Evolutionary conservation across 2,113 vertebrate species (phyloP), one percentile per base, ranked within the genome.

Genomic region (Brevimyrus niger): DNA sequence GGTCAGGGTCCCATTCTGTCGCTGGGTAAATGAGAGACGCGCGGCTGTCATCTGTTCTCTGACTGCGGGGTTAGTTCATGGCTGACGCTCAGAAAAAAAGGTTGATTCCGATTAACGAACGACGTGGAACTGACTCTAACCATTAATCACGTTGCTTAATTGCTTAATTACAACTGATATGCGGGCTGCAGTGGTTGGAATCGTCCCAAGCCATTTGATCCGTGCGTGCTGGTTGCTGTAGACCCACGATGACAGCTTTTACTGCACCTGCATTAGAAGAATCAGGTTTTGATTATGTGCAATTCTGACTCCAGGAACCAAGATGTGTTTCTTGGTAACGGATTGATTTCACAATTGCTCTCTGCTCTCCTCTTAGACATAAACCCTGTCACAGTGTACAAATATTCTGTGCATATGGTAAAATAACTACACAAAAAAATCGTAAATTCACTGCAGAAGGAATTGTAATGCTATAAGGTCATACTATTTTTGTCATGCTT

Each of bases 371-470:
- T 85, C 44, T 85, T 9, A 38, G 82, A 44, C 73, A 42, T 42
- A 17, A 80, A 80, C 15, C 31, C 3, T 76, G 35, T n/a, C 3
- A 27, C 19, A 11, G 82, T 23, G 23, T 85, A 11, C 82, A 48
- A 27, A 47, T 85, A 85, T 85, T 85, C 82, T 85, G 82, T n/a
- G 42, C 82, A 85, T 85, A 42, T 48, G 82, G 46, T 48, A 85
- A 85, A 27, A 48, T 48, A 44, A 5, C 83, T 47, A 46, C 23
- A 61, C 11, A 4, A 47, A 23, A 65, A 65, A 27, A n/a, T n/a
- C 73, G 4, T 38, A 15, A 80, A 80, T 42, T 19, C 31, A 19
- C 73, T 42, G 73, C 73, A 35, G 9, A 80, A 31, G 17, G 38
- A 38, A 3, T 11, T n/a, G 69, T 42, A 80, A 80, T 35, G 31